These are phyloP conservation scores for Terrapene triunguis DNA, from an alignment of 2,113 vertebrate genomes.

Conservation along the genomic window DNA sequence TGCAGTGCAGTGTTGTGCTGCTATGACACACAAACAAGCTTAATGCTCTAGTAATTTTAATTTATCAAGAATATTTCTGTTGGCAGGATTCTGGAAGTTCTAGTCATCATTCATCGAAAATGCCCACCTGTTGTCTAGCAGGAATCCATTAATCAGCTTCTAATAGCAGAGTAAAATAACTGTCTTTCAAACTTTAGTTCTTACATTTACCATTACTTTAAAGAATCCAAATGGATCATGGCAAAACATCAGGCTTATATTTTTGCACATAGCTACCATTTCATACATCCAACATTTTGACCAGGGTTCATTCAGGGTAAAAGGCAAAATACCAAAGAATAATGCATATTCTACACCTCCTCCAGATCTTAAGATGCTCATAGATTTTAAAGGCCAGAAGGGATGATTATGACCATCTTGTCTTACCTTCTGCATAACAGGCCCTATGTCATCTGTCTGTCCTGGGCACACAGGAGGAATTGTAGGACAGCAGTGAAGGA, in stretches of 20 bases:
- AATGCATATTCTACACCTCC: too few species aligned
- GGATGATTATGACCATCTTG: too few species aligned
- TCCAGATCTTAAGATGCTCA: too few species aligned
- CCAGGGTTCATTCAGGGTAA: too few species aligned
- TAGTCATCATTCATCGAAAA: not conserved
- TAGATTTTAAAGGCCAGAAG: too few species aligned
- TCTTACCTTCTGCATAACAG: too few species aligned
- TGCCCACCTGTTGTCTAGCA: not conserved
- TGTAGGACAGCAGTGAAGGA: not conserved
- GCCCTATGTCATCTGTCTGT: too few species aligned
- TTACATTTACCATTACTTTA: not conserved
- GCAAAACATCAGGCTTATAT: not conserved
- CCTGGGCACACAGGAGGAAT: too few species aligned
- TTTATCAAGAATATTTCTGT: not conserved
- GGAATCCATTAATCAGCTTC: slow-evolving; percentile 51
- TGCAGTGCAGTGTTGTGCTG: not conserved
- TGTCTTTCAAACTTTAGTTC: slow-evolving; percentile 46
- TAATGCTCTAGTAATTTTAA: not conserved
- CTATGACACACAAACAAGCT: slow-evolving; percentile 22
- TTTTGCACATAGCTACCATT: too few species aligned
- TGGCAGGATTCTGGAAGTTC: slow-evolving; percentile 10
- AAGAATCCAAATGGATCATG: slow-evolving; percentile 9
- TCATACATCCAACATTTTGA: too few species aligned
- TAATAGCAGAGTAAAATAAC: not conserved
- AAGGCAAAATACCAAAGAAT: too few species aligned